Base-by-base conservation (phyloP, 2,888 invertebrate genomes). In the Synanthedon andrenaeformis region DNA sequence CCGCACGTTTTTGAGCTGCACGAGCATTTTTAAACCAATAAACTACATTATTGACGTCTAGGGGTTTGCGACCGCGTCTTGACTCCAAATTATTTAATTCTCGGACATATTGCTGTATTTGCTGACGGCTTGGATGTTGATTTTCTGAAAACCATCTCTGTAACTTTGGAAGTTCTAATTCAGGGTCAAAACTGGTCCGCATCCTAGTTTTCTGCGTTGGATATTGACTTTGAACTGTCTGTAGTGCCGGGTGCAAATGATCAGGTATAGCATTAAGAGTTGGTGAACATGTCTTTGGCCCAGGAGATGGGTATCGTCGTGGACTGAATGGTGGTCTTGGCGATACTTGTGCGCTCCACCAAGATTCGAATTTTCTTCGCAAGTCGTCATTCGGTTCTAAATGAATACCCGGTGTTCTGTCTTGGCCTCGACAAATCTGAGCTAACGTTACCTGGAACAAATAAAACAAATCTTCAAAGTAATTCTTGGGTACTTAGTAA, bases 1-100 rank as follows among this genome's bases (percentile, higher is more conserved):
- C 96, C 3, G 96, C 96, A 49, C 98, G 90, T 71, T 98, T 96
- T 74, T 96, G 96, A 1, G 97, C 97, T 1, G 98, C 98, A 53
- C 99, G 90, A 0, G 98, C 98, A 74, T 98, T 98, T 78, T 98
- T 98, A 83, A 99, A 99, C 96, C 96, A 96, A 70, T 96, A 96
- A 13, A 97, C 97, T 13, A 98, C 97, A 73, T 98, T 98, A 72
- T 97, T 97, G 4, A 98, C 94, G 79, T 98, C 98, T 53, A 98
- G 87, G 0, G 97, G 97, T 71, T 98, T 97, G 51, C 98, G 90
- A 1, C 97, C 98, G 53, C 96, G 90, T 49, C 98, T 90, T 52
- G 97, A 98, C 70, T 97, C 97, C 59, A 98, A 84, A 56, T 93
- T 92, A 76, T 99, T 99, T 61, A 99, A 86, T 72, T 97, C 97